Percentiles rank a stretch among this genome's conserved stretches.
Conservation (phyloP, 2,797 vertebrate genomes). For the Scleropages formosus region DNA sequence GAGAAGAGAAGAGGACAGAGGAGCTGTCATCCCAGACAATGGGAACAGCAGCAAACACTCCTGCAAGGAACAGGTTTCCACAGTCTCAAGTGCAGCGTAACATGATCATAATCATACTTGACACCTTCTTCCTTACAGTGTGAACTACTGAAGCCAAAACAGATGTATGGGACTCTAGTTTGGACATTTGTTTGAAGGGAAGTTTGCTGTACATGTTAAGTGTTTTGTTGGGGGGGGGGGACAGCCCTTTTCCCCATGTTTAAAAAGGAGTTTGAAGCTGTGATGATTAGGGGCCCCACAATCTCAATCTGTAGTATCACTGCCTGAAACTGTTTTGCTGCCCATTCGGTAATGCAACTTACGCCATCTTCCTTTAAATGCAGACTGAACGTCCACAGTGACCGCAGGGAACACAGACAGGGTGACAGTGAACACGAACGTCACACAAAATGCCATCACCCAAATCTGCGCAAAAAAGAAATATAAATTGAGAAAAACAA, state of each 20-base stretch:
- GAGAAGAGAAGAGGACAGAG: too few relatives aligned
- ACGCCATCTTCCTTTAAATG: conserved; percentile 70
- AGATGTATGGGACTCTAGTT: too few relatives aligned
- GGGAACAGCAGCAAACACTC: not conserved
- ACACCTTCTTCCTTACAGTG: too few relatives aligned
- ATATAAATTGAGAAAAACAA: not conserved
- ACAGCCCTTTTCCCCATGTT: too few relatives aligned
- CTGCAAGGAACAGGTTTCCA: not conserved
- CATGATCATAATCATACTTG: too few relatives aligned
- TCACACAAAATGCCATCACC: conserved; percentile 83
- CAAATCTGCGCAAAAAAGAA: conserved; percentile 66
- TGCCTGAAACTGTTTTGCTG: not conserved
- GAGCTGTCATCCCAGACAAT: not conserved
- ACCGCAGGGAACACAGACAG: conserved; percentile 84
- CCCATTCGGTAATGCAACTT: conserved; percentile 30
- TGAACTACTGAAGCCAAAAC: too few relatives aligned
- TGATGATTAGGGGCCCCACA: too few relatives aligned
- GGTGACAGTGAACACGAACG: conserved; percentile 80
- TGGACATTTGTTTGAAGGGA: too few relatives aligned
- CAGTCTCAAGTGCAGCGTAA: too few relatives aligned
- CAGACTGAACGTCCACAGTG: conserved; percentile 73
- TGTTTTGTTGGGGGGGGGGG: too few relatives aligned
- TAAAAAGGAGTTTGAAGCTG: too few relatives aligned
- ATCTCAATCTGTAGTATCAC: not conserved
- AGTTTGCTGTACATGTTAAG: too few relatives aligned